Base-by-base conservation (phyloP, 2,888 invertebrate genomes). In the Folsomia candida region DNA sequence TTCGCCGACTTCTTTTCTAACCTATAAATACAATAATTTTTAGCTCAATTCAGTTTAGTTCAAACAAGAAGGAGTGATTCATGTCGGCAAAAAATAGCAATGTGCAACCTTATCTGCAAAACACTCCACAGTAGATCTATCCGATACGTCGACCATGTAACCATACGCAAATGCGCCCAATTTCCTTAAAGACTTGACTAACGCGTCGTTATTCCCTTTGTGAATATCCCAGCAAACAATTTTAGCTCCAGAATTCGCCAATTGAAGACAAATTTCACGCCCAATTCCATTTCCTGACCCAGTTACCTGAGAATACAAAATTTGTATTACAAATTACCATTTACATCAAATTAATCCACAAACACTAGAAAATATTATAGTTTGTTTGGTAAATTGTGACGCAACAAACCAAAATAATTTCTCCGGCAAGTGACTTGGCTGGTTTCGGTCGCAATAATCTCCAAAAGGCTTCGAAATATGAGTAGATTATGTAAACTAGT, bases 221-320 rank as follows among this genome's bases (percentile, higher is more conserved):
- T 89, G 87, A 63, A 88, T 85, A 81, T 91, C 91, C 72, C 90
- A 87, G 74, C 90, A 88, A 1, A 91, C 85, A 1, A 90, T 86
- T 62, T 82, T 85, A 1, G 88, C 87, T 57, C 87, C 87, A 3
- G 70, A 69, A 14, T 83, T 83, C 1, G 87, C 86, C 26, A 89
- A 81, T 79, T 88, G 87, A 71, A 87, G 82, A 0, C 89, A 87
- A 73, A 89, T 82, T 81, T 89, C 87, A 70, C 86, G 85, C 0
- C 90, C 90, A 3, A 90, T 85, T 20, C 90, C 90, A 79, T 88
- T 84, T 58, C 89, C 89, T 57, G 90, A 86, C n/a, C 91, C 91
- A 67, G 91, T 87, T 14, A 91, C 85, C 61, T 63, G 67, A 51
- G 62, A 59, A 59, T 66, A 73, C 20, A 18, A 59, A 58, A 65